A percentile compares a stretch with the other conserved stretches of the same genome.
Evolutionary conservation across 2,797 vertebrate species (phyloP).

Genomic region (Anas bernieri): DNA sequence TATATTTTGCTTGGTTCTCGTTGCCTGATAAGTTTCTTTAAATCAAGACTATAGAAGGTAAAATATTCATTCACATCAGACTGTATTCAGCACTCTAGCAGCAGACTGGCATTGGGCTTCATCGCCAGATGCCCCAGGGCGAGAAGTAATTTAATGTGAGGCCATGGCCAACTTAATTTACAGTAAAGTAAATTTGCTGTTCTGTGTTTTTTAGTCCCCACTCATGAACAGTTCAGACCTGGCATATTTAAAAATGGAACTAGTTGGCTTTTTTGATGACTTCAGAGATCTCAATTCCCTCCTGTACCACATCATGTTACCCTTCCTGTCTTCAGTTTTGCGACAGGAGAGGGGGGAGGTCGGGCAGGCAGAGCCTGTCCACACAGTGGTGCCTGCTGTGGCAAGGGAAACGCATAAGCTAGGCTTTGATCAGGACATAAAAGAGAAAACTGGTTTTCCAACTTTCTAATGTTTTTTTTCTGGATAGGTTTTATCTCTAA

Average conservation of each 20-base stretch:
- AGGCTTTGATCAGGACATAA: slow-evolving; percentile 20
- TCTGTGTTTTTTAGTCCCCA: background rate
- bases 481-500: background rate
- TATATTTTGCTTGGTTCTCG: background rate
- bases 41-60: background rate
- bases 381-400: background rate
- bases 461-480: background rate
- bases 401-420: background rate
- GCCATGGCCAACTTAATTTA: slow-evolving; percentile 17
- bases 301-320: background rate
- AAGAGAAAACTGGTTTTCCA: slow-evolving; percentile 21
- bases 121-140: background rate
- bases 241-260: slow-evolving; percentile 8
- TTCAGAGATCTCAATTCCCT: slow-evolving; percentile 17
- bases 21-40: background rate
- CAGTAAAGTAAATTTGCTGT: slow-evolving; percentile 5
- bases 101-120: background rate
- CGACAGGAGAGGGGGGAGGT: background rate
- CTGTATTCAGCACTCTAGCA: background rate
- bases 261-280: background rate
- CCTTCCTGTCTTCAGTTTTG: slow-evolving; percentile 14
- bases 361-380: background rate
- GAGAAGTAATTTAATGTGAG: background rate
- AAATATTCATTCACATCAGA: background rate
- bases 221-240: background rate